Conservation (phyloP, 2,113 vertebrate genomes). For the Pangasianodon hypophthalmus region DNA sequence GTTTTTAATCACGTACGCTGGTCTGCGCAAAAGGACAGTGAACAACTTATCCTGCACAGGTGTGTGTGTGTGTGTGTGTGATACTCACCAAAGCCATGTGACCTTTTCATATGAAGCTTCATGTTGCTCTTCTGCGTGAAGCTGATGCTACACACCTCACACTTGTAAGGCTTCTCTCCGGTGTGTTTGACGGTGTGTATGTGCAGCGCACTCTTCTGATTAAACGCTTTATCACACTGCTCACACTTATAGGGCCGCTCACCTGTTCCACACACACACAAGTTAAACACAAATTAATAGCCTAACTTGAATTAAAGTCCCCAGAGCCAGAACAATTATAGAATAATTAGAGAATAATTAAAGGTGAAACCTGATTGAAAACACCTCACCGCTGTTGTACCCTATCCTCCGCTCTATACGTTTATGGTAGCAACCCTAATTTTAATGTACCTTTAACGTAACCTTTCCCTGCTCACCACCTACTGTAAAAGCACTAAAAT, state of each 20-base stretch:
- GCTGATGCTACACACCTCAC: slow-evolving; percentile 89
- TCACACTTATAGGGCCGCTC: slow-evolving; percentile 91
- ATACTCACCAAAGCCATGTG: slow-evolving; percentile 80
- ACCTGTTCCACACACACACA: slow-evolving; percentile 69
- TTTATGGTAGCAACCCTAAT: not conserved
- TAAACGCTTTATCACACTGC: slow-evolving; percentile 94
- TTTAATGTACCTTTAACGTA: not conserved
- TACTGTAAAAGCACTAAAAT: not conserved
- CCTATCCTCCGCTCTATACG: not conserved
- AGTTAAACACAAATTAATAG: not conserved
- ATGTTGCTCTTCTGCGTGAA: slow-evolving; percentile 99
- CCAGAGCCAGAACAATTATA: not conserved
- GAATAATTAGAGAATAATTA: not conserved
- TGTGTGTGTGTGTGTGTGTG: slow-evolving; percentile 10
- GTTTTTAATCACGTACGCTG: too few species aligned
- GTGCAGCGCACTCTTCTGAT: slow-evolving; percentile 97
- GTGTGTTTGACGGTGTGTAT: slow-evolving; percentile 98
- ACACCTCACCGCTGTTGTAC: not conserved
- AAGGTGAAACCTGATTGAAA: not conserved
- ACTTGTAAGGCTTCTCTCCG: slow-evolving; percentile 93
- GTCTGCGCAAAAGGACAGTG: too few species aligned
- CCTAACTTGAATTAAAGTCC: not conserved
- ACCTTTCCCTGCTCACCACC: not conserved
- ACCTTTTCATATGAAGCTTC: slow-evolving; percentile 95
- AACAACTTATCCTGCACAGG: too few species aligned